Percentiles rank a stretch among this genome's conserved stretches.
phyloP scores from a whole-genome alignment of 30 jellyfish, hydroid and myxozoan genomes.

The Nemopilema nomurai region DNA sequence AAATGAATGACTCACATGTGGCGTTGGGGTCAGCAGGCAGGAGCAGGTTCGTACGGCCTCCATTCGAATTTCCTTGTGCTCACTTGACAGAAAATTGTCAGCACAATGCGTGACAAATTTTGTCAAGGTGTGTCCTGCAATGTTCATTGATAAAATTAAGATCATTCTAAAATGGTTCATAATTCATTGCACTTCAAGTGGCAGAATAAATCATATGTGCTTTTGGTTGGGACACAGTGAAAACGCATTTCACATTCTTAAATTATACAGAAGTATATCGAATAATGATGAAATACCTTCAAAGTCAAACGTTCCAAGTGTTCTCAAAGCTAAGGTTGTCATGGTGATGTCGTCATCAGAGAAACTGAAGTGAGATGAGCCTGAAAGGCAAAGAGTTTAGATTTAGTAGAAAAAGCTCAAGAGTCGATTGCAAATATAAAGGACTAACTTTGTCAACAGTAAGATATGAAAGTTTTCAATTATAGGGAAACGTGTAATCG shows the following conservation, averaged over 20 bases:
- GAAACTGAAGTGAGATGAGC: constrained; percentile 73
- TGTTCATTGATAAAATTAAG: background rate
- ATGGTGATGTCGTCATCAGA: constrained; percentile 85
- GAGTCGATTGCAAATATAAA: too few species aligned
- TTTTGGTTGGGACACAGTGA: background rate
- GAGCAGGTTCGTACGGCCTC: constrained; percentile 97
- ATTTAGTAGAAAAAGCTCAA: too few species aligned
- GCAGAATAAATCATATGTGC: too few species aligned
- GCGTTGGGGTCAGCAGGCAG: constrained; percentile 79
- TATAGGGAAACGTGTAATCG: too few species aligned
- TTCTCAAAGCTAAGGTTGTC: constrained; percentile 85
- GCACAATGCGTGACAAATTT: constrained; percentile 86
- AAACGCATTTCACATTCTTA: background rate
- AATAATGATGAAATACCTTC: constrained; percentile 56
- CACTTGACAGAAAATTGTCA: constrained; percentile 81
- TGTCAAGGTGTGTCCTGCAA: constrained; percentile 75
- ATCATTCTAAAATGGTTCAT: too few species aligned
- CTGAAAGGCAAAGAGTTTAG: constrained; percentile 34
- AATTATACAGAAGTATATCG: background rate
- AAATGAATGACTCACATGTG: constrained; percentile 57
- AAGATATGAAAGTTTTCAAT: too few species aligned
- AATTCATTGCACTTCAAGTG: too few species aligned
- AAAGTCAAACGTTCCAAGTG: constrained; percentile 93
- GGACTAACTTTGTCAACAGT: too few species aligned
- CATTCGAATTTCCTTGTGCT: constrained; percentile 80